Conservation (phyloP, 2,888 invertebrate species). For the Idaea dimidiata region DNA sequence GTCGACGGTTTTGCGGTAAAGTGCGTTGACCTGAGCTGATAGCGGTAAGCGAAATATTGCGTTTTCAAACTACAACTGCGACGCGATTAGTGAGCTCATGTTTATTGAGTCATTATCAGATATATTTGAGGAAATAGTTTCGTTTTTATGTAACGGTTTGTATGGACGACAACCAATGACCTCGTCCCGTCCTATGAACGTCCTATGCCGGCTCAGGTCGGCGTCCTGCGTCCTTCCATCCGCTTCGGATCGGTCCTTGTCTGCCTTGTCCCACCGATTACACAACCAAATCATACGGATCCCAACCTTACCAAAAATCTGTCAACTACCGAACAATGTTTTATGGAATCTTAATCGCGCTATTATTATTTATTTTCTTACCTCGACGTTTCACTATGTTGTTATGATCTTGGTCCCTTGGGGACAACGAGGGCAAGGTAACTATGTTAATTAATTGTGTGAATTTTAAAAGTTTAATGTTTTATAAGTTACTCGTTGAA, state of each 20-base stretch:
- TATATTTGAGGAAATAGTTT: background rate
- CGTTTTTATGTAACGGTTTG: background rate
- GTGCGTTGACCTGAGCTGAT: conserved; percentile 43
- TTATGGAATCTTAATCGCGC: background rate
- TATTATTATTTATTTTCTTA: no score
- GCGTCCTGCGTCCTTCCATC: conserved; percentile 20
- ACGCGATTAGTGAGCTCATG: no score
- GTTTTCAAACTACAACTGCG: no score
- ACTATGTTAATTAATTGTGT: no score
- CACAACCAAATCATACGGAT: background rate
- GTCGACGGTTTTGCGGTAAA: conserved; percentile 25
- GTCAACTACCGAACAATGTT: background rate
- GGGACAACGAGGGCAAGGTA: no score
- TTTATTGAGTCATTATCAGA: background rate
- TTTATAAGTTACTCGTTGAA: no score
- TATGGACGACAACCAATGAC: background rate
- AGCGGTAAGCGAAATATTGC: background rate
- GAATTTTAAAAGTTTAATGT: no score
- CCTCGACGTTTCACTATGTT: no score
- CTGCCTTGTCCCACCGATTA: conserved; percentile 45
- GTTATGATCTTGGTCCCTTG: no score
- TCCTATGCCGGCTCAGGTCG: conserved; percentile 33
- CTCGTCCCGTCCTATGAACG: conserved; percentile 12
- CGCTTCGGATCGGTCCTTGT: conserved; percentile 48
- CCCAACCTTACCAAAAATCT: background rate